Conservation (phyloP, 2,888 invertebrate genomes). For the Syrphus vitripennis region DNA sequence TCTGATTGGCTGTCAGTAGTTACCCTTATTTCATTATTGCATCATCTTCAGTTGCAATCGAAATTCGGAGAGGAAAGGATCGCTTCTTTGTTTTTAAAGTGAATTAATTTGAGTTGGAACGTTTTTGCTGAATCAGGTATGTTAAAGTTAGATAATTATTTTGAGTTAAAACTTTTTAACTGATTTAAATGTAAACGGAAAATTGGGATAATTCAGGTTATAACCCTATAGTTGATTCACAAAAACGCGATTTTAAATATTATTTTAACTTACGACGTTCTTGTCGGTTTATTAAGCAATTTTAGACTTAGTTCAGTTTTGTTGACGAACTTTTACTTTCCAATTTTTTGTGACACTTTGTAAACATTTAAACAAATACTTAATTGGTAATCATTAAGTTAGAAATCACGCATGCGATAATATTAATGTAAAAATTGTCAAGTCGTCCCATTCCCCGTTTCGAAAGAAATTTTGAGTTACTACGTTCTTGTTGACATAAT, state of each 20-base stretch:
- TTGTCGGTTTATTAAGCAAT: too few species aligned
- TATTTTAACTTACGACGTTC: conserved; percentile 15
- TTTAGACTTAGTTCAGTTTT: conserved; percentile 26
- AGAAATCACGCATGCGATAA: not conserved
- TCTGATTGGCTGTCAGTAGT: too few species aligned
- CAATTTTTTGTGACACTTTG: conserved; percentile 18
- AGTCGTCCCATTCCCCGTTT: not conserved
- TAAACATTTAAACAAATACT: conserved; percentile 6
- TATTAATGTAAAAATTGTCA: not conserved
- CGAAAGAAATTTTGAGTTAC: not conserved
- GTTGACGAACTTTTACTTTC: conserved; percentile 22
- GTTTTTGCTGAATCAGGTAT: not conserved
- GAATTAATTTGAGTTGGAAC: not conserved
- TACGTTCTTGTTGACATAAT: too few species aligned
- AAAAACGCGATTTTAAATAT: conserved; percentile 19
- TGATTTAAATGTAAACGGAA: too few species aligned
- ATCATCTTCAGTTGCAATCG: too few species aligned
- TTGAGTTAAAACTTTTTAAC: too few species aligned
- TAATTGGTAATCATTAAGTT: not conserved
- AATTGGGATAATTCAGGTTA: too few species aligned
- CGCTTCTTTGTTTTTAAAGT: not conserved
- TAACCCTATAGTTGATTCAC: conserved; percentile 15
- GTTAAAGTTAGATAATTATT: too few species aligned
- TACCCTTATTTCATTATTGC: too few species aligned
- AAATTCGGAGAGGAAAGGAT: too few species aligned